phyloP scores from a whole-genome alignment of 2,888 invertebrate species.

The Torymus texanus region DNA sequence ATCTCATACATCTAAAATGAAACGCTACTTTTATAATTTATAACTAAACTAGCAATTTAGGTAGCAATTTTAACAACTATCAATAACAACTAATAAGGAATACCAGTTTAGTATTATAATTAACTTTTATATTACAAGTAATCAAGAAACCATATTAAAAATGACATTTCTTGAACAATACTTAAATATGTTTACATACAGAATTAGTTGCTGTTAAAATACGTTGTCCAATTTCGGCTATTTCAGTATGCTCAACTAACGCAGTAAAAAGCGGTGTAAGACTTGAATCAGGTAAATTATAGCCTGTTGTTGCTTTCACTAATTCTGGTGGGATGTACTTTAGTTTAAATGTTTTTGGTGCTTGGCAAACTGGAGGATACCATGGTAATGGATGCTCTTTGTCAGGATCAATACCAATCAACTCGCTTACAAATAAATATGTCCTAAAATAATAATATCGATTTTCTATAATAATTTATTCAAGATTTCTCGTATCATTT shows the following conservation, averaged over 20 bases:
- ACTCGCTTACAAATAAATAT: constrained; percentile 72
- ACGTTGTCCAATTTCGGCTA: constrained; percentile 87
- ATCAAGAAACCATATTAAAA: neutral
- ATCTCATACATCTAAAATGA: no score
- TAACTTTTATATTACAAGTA: neutral
- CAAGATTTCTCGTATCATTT: neutral
- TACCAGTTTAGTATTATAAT: neutral
- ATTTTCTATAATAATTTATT: neutral
- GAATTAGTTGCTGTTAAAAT: constrained; percentile 83
- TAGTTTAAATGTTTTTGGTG: constrained; percentile 69
- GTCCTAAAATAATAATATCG: constrained; percentile 57
- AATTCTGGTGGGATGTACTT: constrained; percentile 73
- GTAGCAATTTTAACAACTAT: no score
- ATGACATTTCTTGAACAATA: neutral
- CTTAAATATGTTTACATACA: constrained; percentile 72
- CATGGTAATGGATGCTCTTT: constrained; percentile 84
- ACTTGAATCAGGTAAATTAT: constrained; percentile 70
- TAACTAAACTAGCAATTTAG: no score
- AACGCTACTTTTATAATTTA: no score
- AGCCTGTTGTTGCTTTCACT: constrained; percentile 62
- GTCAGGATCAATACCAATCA: constrained; percentile 79
- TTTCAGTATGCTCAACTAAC: constrained; percentile 75
- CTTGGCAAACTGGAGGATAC: constrained; percentile 84
- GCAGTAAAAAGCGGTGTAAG: constrained; percentile 73
- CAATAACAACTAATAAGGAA: no score